Evolutionary conservation across 2,113 vertebrate genomes (phyloP).

Genomic region (Cyanistes caeruleus): DNA sequence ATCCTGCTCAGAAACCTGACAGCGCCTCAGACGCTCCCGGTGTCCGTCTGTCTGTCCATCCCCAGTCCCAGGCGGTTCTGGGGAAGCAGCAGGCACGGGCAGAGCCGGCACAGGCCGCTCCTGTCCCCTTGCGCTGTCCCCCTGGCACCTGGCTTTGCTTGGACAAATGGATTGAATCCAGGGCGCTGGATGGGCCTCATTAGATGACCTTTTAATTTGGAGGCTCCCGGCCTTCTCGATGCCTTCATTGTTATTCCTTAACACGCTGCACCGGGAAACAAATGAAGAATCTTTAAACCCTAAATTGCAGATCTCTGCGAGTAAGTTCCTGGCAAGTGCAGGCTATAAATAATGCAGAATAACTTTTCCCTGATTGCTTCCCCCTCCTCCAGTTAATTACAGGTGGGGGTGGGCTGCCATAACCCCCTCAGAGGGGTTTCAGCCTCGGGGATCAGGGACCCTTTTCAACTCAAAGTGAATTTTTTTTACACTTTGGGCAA

Average conservation of each 20-base stretch:
- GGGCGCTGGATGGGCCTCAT: neutral
- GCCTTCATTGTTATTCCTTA: constrained; percentile 61
- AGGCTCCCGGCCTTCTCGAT: neutral
- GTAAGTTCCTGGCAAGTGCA: constrained; percentile 62
- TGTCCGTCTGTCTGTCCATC: fast-evolving
- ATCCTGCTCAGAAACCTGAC: neutral
- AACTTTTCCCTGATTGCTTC: constrained; percentile 68
- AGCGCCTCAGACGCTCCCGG: fast-evolving
- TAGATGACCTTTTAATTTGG: constrained; percentile 16
- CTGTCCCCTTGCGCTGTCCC: fast-evolving
- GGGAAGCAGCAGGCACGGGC: fast-evolving
- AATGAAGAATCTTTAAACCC: constrained; percentile 62
- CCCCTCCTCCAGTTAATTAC: constrained; percentile 28
- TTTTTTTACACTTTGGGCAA: neutral
- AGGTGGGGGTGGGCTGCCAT: neutral
- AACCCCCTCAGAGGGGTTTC: neutral
- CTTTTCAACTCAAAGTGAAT: neutral
- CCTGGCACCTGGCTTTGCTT: fast-evolving
- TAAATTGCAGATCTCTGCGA: constrained; percentile 59
- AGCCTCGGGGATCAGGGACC: neutral
- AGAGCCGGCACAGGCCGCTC: neutral
- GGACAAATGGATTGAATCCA: neutral
- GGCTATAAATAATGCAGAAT: constrained; percentile 65
- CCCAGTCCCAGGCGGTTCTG: neutral
- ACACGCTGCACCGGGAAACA: constrained; percentile 16